Evolutionary conservation across 2,888 invertebrate species (phyloP).

Genomic region (Catocala nupta): DNA sequence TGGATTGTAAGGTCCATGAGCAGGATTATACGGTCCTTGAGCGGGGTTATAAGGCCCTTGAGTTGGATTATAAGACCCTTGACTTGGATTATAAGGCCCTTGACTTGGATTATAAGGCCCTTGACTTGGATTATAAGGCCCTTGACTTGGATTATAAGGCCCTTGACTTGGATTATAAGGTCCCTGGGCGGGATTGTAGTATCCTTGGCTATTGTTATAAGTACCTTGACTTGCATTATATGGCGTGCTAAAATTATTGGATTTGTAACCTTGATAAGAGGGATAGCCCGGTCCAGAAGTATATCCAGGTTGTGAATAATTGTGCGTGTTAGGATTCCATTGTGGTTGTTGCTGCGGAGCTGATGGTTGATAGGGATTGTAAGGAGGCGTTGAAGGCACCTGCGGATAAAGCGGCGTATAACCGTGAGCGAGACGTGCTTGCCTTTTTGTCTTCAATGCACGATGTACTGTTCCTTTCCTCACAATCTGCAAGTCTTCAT

Average conservation of each 20-base stretch:
- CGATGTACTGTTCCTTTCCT: conserved; percentile 10
- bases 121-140: conserved; percentile 18
- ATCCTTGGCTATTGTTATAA: conserved; percentile 1
- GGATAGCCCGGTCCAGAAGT: conserved; percentile 3
- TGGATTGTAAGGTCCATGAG: conserved; percentile 5
- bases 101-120: conserved; percentile 23
- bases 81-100: conserved; percentile 11
- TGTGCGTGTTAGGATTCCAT: conserved; percentile 21
- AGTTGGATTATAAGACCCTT: conserved; percentile 21
- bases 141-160: conserved; percentile 13
- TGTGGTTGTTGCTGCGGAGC: conserved; percentile 20
- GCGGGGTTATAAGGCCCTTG: conserved; percentile 7
- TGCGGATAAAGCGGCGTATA: conserved; percentile 59
- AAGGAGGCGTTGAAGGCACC: conserved; percentile 52
- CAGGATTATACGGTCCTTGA: not conserved
- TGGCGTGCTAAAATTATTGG: conserved; percentile 1
- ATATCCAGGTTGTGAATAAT: conserved; percentile 19
- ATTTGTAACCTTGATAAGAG: conserved; percentile 6
- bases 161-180: conserved; percentile 5
- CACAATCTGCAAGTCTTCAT: conserved; percentile 11
- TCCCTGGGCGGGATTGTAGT: conserved; percentile 3
- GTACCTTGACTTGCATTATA: conserved; percentile 6
- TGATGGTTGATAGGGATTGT: conserved; percentile 48
- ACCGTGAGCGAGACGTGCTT: conserved; percentile 45
- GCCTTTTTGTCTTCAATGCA: conserved; percentile 44